phyloP scores from a whole-genome alignment of 1,140 invertebrate species.

The Drosophila ercepeae region DNA sequence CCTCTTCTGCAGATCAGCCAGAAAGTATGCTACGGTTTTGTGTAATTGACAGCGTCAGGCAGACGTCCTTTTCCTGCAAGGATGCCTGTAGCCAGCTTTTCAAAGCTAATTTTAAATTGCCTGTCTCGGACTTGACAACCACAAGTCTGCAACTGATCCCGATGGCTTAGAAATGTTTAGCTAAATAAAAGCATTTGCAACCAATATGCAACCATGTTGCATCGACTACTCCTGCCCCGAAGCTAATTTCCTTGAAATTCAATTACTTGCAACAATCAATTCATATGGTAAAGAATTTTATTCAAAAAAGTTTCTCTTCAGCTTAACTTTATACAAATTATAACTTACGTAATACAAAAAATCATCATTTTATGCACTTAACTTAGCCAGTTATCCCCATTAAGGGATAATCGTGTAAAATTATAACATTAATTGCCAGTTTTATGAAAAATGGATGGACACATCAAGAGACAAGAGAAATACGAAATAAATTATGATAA shows the following conservation, averaged over 20 bases:
- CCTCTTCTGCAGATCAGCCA: constrained; percentile 8
- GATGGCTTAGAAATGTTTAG: constrained; percentile 20
- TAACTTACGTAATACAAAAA: constrained; percentile 65
- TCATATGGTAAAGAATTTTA: constrained; percentile 77
- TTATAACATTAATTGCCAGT: constrained; percentile 59
- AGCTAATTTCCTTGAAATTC: neutral
- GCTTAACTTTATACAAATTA: constrained; percentile 81
- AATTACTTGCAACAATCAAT: neutral
- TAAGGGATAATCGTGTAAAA: constrained; percentile 42
- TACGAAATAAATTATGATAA: constrained; percentile 41
- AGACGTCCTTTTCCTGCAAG: neutral
- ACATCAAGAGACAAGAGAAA: constrained; percentile 35
- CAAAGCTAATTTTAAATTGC: constrained; percentile 54
- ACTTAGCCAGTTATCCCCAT: constrained; percentile 58
- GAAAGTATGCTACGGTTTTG: constrained; percentile 26
- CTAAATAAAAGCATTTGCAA: constrained; percentile 52
- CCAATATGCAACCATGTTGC: constrained; percentile 7
- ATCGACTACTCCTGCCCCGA: neutral
- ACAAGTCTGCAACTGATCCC: constrained; percentile 27
- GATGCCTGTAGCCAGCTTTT: neutral
- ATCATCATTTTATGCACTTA: constrained; percentile 71
- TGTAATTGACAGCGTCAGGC: constrained; percentile 27
- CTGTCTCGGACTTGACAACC: constrained; percentile 37
- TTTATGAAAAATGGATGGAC: constrained; percentile 58
- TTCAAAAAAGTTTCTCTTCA: constrained; percentile 72